Evolutionary conservation across 2,888 invertebrate species (phyloP), one percentile per base, ranked within the genome.

Genomic region (Macrosiphum euphorbiae): DNA sequence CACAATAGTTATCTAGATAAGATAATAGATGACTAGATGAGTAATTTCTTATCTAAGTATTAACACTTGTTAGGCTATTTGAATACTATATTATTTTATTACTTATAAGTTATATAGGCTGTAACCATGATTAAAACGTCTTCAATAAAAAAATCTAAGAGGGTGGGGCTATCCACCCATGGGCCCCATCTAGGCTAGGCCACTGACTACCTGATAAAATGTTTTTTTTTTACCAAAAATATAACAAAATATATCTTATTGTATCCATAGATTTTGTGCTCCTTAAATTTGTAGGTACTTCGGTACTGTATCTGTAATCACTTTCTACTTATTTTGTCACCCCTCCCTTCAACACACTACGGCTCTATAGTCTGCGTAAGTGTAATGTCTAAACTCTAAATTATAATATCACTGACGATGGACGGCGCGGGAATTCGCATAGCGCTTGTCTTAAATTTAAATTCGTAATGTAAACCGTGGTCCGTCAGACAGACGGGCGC

Each of bases 401-500:
- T 7, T 52, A 8, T 35, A 58, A 26, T 58, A 35, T 35, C 20
- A 78, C n/a, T 44, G 7, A 78, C 20, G 2, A 20, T 7, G 20
- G 35, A 35, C 8, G 20, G 20, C 35, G 20, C 8, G 7, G 78
- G 7, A 78, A 78, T 35, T 35, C 35, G 20, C 1, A 24, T 35
- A 20, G 35, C 20, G 2, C 7, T 16, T 35, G 20, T 78, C 35
- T 78, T 35, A 78, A 78, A 35, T 78, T 78, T 35, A 35, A 78
- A 78, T 41, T 58, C 58, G 78, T 8, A 78, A 78, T 20, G 78
- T 20, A 20, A 78, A 78, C 78, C 35, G 20, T 78, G 8, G 35
- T 78, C 35, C 20, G 87, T 91, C 61, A 92, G 92, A 92, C 92
- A 41, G 16, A 41, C 88, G 41, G 92, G 67, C 88, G 88, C 88